phyloP scores from a whole-genome alignment of 2,888 invertebrate species.

The Dioctria linearis region DNA sequence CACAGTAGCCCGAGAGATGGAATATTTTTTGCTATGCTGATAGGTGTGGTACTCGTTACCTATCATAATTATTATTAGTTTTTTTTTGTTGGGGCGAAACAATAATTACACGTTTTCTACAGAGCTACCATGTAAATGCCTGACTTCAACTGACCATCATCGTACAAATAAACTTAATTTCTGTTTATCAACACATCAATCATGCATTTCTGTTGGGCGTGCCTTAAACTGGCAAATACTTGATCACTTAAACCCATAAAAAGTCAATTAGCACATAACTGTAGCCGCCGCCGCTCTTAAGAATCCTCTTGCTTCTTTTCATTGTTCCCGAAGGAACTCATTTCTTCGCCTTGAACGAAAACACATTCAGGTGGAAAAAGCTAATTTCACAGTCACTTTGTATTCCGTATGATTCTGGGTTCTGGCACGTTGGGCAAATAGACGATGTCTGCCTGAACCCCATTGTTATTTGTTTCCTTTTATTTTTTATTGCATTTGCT shows the following conservation, averaged over 20 bases:
- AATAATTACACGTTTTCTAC: slow-evolving; percentile 29
- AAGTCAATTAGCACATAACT: slow-evolving; percentile 50
- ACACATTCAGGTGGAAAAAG: slow-evolving; percentile 35
- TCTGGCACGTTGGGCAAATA: no score
- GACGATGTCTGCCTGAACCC: no score
- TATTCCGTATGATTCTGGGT: background rate
- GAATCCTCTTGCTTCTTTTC: background rate
- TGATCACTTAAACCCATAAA: slow-evolving; percentile 41
- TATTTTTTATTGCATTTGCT: background rate
- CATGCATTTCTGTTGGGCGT: slow-evolving; percentile 36
- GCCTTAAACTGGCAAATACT: slow-evolving; percentile 22
- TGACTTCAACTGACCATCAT: background rate
- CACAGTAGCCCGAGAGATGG: background rate
- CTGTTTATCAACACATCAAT: slow-evolving; percentile 46
- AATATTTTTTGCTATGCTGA: background rate
- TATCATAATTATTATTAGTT: no score
- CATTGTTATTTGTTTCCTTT: no score
- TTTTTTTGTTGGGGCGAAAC: background rate
- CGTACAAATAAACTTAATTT: slow-evolving; percentile 3
- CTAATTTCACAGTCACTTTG: slow-evolving; percentile 44
- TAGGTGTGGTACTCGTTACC: background rate
- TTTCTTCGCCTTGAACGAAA: background rate
- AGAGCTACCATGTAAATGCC: background rate
- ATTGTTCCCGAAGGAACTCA: slow-evolving; percentile 18
- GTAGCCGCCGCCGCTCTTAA: background rate